Conservation (phyloP, 2,888 invertebrate genomes). For the Sinelater perroti region DNA sequence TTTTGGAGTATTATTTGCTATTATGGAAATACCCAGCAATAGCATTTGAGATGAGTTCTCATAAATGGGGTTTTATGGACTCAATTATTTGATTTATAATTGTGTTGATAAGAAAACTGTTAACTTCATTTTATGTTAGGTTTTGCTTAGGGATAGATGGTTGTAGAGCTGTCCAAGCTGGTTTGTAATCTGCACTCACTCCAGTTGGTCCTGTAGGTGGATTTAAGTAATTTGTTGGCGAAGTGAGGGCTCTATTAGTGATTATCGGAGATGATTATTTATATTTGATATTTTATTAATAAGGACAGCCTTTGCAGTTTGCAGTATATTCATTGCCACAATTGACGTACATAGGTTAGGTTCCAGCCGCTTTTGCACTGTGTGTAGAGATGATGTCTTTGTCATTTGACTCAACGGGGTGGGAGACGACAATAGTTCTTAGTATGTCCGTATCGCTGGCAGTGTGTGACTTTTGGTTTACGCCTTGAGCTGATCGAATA, state of each 20-base stretch:
- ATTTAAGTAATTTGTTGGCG: neutral
- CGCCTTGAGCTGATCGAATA: neutral
- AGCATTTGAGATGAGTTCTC: neutral
- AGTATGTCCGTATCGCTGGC: neutral
- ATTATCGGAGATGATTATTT: neutral
- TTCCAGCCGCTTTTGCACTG: too few relatives aligned
- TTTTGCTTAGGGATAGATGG: too few relatives aligned
- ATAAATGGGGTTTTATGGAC: too few relatives aligned
- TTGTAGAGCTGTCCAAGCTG: too few relatives aligned
- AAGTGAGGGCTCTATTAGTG: neutral
- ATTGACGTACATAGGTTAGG: neutral
- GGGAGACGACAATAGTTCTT: neutral
- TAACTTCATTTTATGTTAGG: neutral
- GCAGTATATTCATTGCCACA: neutral
- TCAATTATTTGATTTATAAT: too few relatives aligned
- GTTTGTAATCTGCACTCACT: neutral
- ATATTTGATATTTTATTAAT: neutral
- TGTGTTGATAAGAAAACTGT: too few relatives aligned
- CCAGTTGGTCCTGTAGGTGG: neutral
- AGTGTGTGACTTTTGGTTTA: neutral
- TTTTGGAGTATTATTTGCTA: slow-evolving; percentile 1
- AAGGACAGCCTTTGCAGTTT: slow-evolving; percentile 1
- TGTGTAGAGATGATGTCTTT: neutral
- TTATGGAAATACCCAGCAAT: slow-evolving; percentile 3
- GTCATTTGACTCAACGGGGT: neutral